Conservation (phyloP, 2,888 invertebrate genomes). For the Caenorhabditis japonica region DNA sequence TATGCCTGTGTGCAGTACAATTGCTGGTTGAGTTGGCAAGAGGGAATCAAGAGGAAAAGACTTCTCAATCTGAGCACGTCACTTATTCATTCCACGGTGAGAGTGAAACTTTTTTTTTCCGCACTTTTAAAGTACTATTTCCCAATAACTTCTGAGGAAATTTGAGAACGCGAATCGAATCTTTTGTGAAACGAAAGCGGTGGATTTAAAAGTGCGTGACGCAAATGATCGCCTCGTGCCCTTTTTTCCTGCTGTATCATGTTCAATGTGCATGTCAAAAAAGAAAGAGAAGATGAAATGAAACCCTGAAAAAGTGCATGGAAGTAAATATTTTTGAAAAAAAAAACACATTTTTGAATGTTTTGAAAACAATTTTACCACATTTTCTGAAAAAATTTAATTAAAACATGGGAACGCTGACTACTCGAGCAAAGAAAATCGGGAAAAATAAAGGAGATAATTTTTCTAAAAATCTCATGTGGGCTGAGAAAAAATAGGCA, state of each 20-base stretch:
- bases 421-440: too few relatives aligned
- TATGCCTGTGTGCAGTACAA: conserved; percentile 41
- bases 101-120: conserved; percentile 14
- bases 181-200: conserved; percentile 2
- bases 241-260: conserved; percentile 5
- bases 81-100: conserved; percentile 63
- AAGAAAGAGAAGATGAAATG: conserved; percentile 10
- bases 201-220: conserved; percentile 12
- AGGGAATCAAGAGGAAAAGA: conserved; percentile 60
- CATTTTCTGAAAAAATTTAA: too few relatives aligned
- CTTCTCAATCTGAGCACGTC: conserved; percentile 63
- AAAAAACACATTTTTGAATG: too few relatives aligned
- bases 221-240: too few relatives aligned
- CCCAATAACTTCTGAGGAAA: conserved; percentile 20
- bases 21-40: conserved; percentile 60
- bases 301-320: too few relatives aligned
- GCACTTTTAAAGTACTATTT: conserved; percentile 4
- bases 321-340: too few relatives aligned
- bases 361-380: too few relatives aligned
- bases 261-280: conserved; percentile 12
- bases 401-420: too few relatives aligned
- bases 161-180: background rate
- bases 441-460: background rate
- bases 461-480: too few relatives aligned
- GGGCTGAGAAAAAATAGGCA: too few relatives aligned